Conservation (phyloP, 2,113 vertebrate genomes). For the Oryzias curvinotus region DNA sequence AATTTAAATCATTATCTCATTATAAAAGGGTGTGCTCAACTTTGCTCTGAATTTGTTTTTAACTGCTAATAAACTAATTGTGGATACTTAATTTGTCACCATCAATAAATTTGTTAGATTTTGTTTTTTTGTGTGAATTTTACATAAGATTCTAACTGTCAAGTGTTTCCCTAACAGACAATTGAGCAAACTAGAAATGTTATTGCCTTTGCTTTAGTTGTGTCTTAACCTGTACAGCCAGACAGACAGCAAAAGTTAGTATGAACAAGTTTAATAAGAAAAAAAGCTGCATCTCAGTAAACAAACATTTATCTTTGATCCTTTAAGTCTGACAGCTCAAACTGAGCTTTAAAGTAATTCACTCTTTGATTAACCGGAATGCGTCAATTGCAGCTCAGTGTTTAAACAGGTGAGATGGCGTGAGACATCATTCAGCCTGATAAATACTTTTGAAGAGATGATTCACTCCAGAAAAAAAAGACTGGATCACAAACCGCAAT, state of each 20-base stretch:
- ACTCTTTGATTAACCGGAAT: background rate
- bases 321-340: background rate
- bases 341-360: background rate
- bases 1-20: too few relatives aligned
- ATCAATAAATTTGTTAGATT: too few relatives aligned
- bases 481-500: slow-evolving; percentile 16
- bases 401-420: background rate
- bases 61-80: too few relatives aligned
- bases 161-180: too few relatives aligned
- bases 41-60: too few relatives aligned
- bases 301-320: background rate
- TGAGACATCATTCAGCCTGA: slow-evolving; percentile 12
- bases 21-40: too few relatives aligned
- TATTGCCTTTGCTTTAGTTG: too few relatives aligned
- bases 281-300: background rate
- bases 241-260: background rate
- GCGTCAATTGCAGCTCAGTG: background rate
- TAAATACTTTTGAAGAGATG: slow-evolving; percentile 7
- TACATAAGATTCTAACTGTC: too few relatives aligned
- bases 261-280: background rate
- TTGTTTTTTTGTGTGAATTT: too few relatives aligned
- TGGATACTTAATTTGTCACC: too few relatives aligned
- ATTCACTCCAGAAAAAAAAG: background rate
- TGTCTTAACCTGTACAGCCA: too few relatives aligned
- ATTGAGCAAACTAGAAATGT: too few relatives aligned